These are phyloP conservation scores for Eremophila alpestris DNA, from an alignment of 2,797 vertebrate species.

Conservation along the genomic window DNA sequence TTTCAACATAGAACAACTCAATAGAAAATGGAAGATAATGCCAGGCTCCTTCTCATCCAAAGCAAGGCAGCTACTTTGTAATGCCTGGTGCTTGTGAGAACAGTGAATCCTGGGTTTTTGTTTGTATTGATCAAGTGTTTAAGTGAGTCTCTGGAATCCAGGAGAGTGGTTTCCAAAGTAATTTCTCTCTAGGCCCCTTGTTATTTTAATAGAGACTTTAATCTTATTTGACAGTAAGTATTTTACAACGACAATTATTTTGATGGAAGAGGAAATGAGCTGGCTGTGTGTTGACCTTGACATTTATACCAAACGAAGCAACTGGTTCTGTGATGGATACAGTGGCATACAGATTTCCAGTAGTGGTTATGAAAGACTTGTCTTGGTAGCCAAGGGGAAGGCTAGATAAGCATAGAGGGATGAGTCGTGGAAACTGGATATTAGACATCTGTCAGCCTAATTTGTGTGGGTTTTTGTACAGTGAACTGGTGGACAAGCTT, in stretches of 20 bases:
- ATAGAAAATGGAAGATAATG: neutral
- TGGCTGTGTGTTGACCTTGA: neutral
- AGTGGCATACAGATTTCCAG: neutral
- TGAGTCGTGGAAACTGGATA: neutral
- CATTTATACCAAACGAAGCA: neutral
- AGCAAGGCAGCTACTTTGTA: neutral
- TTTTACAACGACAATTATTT: neutral
- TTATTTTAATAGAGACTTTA: neutral
- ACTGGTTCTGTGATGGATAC: neutral
- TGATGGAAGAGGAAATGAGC: neutral
- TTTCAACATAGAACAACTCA: conserved; percentile 8
- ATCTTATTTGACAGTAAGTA: neutral
- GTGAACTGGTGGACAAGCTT: neutral
- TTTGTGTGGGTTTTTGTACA: neutral
- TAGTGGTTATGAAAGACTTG: neutral
- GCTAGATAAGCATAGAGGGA: neutral
- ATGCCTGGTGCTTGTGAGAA: neutral
- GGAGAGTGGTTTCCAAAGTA: neutral
- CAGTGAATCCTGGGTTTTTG: neutral
- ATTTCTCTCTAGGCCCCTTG: neutral
- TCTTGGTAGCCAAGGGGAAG: neutral
- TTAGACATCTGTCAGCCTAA: neutral
- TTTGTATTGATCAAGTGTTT: neutral
- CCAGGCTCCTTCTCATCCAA: neutral
- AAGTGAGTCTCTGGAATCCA: neutral